Conservation (phyloP, 2,113 vertebrate genomes). For the Miniopterus natalensis region DNA sequence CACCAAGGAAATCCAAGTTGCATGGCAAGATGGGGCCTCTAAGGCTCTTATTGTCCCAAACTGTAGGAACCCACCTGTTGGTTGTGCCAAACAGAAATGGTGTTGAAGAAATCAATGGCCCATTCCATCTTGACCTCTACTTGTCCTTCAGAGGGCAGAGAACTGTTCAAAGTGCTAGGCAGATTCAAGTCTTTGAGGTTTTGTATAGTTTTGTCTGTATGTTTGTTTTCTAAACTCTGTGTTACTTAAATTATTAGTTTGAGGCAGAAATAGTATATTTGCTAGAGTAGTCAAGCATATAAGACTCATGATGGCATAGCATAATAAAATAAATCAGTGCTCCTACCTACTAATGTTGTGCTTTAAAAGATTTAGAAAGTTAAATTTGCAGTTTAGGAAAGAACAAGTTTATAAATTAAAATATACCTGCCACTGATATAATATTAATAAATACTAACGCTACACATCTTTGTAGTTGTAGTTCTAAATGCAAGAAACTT, state of each 20-base stretch:
- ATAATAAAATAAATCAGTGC: conserved; percentile 83
- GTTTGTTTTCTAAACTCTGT: neutral
- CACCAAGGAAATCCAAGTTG: neutral
- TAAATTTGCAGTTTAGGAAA: conserved; percentile 80
- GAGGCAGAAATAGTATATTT: neutral
- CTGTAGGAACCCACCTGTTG: neutral
- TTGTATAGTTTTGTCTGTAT: neutral
- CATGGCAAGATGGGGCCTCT: neutral
- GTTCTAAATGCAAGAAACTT: conserved; percentile 73
- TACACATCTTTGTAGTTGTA: conserved; percentile 68
- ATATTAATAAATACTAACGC: conserved; percentile 82
- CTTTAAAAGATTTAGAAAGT: conserved; percentile 79
- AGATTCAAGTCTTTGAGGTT: neutral
- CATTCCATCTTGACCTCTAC: neutral
- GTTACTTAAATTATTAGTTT: conserved; percentile 40
- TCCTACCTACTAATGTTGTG: conserved; percentile 73
- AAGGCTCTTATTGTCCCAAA: neutral
- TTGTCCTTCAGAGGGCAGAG: neutral
- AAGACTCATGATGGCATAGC: conserved; percentile 77
- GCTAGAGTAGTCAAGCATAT: conserved; percentile 69
- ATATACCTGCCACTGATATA: conserved; percentile 76
- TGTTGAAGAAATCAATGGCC: neutral
- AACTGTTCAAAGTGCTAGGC: neutral
- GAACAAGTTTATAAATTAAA: conserved; percentile 78
- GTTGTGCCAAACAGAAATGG: no score